Percentiles rank a stretch among this genome's conserved stretches.
phyloP scores from a whole-genome alignment of 2,888 invertebrate species.

The Oscheius sp. region DNA sequence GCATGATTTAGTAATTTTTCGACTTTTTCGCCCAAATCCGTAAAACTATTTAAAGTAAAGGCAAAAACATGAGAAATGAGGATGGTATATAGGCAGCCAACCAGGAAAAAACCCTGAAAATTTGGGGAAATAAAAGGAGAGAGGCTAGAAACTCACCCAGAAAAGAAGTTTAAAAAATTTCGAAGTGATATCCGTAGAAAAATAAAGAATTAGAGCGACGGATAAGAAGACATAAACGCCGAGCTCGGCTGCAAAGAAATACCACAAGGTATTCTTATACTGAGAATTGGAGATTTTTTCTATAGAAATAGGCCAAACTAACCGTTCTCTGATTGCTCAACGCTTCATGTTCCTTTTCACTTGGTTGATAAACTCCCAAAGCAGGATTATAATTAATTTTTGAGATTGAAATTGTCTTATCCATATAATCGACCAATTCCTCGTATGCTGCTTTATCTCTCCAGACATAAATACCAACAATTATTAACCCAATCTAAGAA shows the following conservation, averaged over 20 bases:
- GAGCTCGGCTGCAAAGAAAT: conserved; percentile 65
- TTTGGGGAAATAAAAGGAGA: neutral
- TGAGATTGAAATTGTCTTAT: conserved; percentile 67
- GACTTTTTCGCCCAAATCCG: conserved; percentile 63
- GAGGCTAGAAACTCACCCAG: conserved; percentile 63
- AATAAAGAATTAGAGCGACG: conserved; percentile 62
- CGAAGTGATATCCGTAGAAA: conserved; percentile 56
- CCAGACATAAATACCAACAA: conserved; percentile 54
- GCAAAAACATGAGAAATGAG: conserved; percentile 56
- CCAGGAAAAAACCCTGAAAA: conserved; percentile 52
- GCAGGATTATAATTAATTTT: conserved; percentile 69
- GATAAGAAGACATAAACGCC: conserved; percentile 60
- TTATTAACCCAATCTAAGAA: conserved; percentile 47
- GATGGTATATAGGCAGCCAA: conserved; percentile 49
- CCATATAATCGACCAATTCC: conserved; percentile 69
- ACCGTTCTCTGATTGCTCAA: conserved; percentile 64
- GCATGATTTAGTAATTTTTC: conserved; percentile 68
- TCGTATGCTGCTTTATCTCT: conserved; percentile 64
- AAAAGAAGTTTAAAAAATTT: conserved; percentile 61
- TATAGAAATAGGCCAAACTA: conserved; percentile 23
- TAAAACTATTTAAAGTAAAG: conserved; percentile 59
- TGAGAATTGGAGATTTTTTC: conserved; percentile 42
- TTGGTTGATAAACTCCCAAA: conserved; percentile 65
- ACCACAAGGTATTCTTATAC: conserved; percentile 68
- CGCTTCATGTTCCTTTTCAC: conserved; percentile 59